These are phyloP conservation scores for Bellardia bayeri DNA, from an alignment of 2,888 invertebrate genomes.

Conservation along the genomic window DNA sequence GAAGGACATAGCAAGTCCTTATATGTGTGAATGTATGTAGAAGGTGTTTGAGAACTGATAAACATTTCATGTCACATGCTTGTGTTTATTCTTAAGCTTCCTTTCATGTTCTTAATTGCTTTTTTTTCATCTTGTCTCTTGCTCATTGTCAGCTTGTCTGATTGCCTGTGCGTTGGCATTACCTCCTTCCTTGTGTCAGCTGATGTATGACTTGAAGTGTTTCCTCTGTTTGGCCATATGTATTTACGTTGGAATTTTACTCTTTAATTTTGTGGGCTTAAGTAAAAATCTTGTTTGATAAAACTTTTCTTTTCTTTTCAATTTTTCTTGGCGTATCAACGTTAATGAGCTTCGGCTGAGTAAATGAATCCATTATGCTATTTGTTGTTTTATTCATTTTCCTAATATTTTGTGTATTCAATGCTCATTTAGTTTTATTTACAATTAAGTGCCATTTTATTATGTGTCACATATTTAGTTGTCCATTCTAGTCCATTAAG, in stretches of 20 bases:
- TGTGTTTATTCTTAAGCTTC: constrained; percentile 81
- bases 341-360: constrained; percentile 80
- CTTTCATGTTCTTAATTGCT: constrained; percentile 84
- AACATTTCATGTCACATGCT: constrained; percentile 83
- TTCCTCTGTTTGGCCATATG: constrained; percentile 43
- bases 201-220: constrained; percentile 69
- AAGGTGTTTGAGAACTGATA: constrained; percentile 73
- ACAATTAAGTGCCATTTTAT: constrained; percentile 80
- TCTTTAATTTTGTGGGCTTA: constrained; percentile 58
- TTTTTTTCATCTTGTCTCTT: constrained; percentile 78
- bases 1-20: constrained; percentile 13
- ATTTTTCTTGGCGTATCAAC: constrained; percentile 80
- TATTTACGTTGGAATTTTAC: constrained; percentile 49
- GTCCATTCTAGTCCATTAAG: constrained; percentile 44
- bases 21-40: constrained; percentile 4
- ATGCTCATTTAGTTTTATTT: constrained; percentile 76
- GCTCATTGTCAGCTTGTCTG: constrained; percentile 49
- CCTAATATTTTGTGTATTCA: constrained; percentile 77
- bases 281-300: constrained; percentile 61
- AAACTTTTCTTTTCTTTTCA: constrained; percentile 75
- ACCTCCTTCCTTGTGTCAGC: constrained; percentile 41
- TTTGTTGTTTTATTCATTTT: constrained; percentile 70
- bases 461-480: constrained; percentile 78
- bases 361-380: constrained; percentile 40
- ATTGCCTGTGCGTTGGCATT: constrained; percentile 47